Base-by-base conservation (phyloP, 2,888 invertebrate genomes). In the Prosapia bicincta region DNA sequence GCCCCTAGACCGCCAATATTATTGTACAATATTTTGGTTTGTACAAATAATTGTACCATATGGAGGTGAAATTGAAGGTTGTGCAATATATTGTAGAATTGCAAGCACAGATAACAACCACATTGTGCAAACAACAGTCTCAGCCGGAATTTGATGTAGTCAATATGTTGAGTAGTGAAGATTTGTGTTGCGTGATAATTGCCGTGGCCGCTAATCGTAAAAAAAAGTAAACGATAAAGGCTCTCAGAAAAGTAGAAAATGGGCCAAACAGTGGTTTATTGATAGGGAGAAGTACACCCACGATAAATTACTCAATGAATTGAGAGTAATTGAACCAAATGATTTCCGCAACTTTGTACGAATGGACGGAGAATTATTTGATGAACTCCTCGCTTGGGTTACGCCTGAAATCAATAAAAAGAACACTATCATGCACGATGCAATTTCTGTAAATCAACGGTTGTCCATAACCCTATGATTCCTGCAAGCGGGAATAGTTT, bases 231-330 rank as follows among this genome's bases (percentile, higher is more conserved):
- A 30, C 6, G 9, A 30, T 6, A 30, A 30, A 9, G 30, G 30
- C 30, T 30, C 30, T 5, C 9, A 30, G 30, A 30, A 30, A 30
- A 20, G 54, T 20, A 38, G 38, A 38, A 38, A 15, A 38, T 7
- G 3, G 13, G 3, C 20, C 10, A 54, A 54, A 54, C 10, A 54
- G 54, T 54, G n/a, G 54, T 54, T 54, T 5, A 54, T 10, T 10
- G 13, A 54, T 10, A 54, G 54, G 54, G 13, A 13, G 5, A 13
- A 54, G 3, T 54, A 10, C 20, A 54, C 54, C 13, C 20, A 54
- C 25, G 71, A 71, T 43, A 32, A 26, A 71, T n/a, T 71, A n/a
- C 26, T 71, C 10, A 71, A 71, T 65, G 71, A 71, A 15, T 66
- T 71, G 25, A 26, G 65, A 26, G 28, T 24, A 71, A 26, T 7